phyloP scores from a whole-genome alignment of 1,140 invertebrate species.

The Magallana angulata region DNA sequence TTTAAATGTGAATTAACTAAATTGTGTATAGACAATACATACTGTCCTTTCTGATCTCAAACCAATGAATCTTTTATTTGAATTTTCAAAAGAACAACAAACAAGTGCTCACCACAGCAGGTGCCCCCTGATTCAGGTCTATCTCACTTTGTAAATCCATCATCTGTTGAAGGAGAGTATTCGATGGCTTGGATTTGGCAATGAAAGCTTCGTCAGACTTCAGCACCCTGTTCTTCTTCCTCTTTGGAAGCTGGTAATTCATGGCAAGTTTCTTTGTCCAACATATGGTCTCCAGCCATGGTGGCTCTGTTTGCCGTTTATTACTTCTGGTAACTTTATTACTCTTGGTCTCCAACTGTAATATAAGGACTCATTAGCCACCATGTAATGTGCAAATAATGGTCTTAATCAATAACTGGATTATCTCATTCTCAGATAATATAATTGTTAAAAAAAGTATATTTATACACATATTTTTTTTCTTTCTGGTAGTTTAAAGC shows the following conservation, averaged over 20 bases:
- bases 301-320: conserved; percentile 56
- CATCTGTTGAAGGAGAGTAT: conserved; percentile 53
- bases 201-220: conserved; percentile 58
- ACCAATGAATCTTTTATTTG: too few relatives aligned
- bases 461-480: too few relatives aligned
- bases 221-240: conserved; percentile 48
- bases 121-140: neutral
- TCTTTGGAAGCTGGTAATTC: conserved; percentile 58
- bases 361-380: neutral
- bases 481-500: too few relatives aligned
- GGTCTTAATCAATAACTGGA: too few relatives aligned
- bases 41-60: too few relatives aligned
- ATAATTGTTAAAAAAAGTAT: too few relatives aligned
- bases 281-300: conserved; percentile 61
- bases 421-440: too few relatives aligned
- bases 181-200: conserved; percentile 43
- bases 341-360: neutral
- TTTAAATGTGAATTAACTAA: too few relatives aligned
- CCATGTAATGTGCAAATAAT: too few relatives aligned
- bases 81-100: neutral
- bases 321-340: neutral
- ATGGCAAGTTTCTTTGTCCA: conserved; percentile 62
- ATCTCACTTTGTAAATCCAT: conserved; percentile 53
- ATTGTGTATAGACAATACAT: too few relatives aligned
- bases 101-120: neutral